Percentiles rank a stretch among this genome's conserved stretches.
Conservation (phyloP, 1,140 invertebrate genomes). For the Drosophila virilis region DNA sequence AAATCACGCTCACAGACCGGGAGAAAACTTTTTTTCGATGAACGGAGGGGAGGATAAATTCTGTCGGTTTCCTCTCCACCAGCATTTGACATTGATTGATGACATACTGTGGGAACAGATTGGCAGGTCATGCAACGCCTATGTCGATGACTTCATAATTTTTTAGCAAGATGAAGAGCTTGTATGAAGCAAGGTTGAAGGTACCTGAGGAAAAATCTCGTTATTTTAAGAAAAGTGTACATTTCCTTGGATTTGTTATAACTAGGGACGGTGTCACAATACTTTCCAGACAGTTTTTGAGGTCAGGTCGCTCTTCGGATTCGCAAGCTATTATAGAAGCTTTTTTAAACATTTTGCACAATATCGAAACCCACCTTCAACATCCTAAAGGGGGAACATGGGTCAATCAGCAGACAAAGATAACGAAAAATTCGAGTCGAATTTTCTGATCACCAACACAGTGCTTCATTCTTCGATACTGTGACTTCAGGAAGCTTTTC, state of each 20-base stretch:
- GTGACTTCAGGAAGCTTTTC: too few relatives aligned
- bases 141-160: too few relatives aligned
- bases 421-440: conserved; percentile 8
- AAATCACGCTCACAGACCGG: neutral
- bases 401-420: conserved; percentile 10
- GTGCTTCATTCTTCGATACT: conserved; percentile 16
- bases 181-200: too few relatives aligned
- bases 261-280: too few relatives aligned
- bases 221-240: too few relatives aligned
- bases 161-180: too few relatives aligned
- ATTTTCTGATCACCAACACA: conserved; percentile 4
- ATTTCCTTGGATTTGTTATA: too few relatives aligned
- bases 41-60: neutral
- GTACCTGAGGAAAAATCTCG: too few relatives aligned
- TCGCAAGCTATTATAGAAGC: neutral
- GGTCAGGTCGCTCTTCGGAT: neutral
- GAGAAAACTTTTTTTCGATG: neutral
- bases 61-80: neutral
- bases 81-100: too few relatives aligned
- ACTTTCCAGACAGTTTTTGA: conserved; percentile 13
- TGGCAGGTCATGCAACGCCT: too few relatives aligned
- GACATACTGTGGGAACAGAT: too few relatives aligned
- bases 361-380: conserved; percentile 22
- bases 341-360: neutral
- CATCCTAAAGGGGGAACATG: conserved; percentile 7